A percentile compares a stretch with the other conserved stretches of the same genome.
These are phyloP conservation scores for Sinocyclocheilus anophthalmus DNA, from an alignment of 2,113 vertebrate genomes.

Conservation along the genomic window DNA sequence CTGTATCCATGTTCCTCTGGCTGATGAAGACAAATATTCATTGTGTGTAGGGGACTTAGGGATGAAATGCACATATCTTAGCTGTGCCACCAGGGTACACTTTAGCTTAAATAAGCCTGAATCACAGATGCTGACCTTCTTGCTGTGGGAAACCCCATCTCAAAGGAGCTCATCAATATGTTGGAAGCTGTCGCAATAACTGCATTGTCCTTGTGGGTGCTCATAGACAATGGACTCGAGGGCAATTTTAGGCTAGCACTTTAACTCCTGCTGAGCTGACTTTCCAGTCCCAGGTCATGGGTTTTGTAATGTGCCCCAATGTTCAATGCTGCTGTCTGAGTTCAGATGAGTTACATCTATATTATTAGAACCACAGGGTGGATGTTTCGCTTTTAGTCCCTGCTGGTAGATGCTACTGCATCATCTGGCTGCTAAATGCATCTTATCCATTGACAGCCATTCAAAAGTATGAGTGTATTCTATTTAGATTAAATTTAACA, in stretches of 20 bases:
- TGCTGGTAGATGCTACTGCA: background rate
- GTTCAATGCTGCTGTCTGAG: background rate
- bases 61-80: conserved; percentile 30
- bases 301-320: conserved; percentile 15
- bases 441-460: background rate
- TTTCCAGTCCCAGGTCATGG: background rate
- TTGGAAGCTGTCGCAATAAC: conserved; percentile 48
- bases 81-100: background rate
- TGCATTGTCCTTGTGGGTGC: conserved; percentile 46
- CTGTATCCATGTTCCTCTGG: background rate
- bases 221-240: conserved; percentile 27
- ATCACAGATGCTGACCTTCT: conserved; percentile 53
- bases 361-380: conserved; percentile 1
- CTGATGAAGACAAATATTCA: conserved; percentile 31
- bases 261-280: conserved; percentile 22
- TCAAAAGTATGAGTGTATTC: background rate
- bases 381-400: background rate
- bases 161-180: conserved; percentile 46
- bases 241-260: background rate
- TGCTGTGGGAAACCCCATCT: conserved; percentile 44
- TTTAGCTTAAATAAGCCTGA: conserved; percentile 30
- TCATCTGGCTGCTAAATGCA: background rate
- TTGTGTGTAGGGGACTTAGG: conserved; percentile 16
- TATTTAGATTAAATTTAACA: background rate
- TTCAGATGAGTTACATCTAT: background rate